phyloP scores from a whole-genome alignment of 2,113 vertebrate species.

The Apodemus speciosus region DNA sequence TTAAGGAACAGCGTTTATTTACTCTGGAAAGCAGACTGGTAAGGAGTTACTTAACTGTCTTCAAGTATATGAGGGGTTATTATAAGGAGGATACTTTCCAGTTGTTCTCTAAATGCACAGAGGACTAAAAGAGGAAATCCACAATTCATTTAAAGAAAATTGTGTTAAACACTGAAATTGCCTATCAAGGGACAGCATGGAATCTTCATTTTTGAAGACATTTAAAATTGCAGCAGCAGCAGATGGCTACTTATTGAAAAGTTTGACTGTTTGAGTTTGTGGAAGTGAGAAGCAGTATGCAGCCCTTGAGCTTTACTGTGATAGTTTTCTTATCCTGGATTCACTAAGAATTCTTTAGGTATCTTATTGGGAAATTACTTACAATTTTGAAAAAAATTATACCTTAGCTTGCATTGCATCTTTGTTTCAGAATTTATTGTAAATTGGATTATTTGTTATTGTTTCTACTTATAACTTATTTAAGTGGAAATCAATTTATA shows the following conservation, averaged over 20 bases:
- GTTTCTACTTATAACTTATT: slow-evolving; percentile 17
- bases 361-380: slow-evolving; percentile 17
- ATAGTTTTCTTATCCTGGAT: neutral
- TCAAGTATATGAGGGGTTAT: slow-evolving; percentile 58
- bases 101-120: slow-evolving; percentile 65
- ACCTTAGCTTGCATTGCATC: neutral
- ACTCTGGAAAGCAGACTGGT: slow-evolving; percentile 66
- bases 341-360: neutral
- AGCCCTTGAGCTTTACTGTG: neutral
- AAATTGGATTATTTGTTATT: slow-evolving; percentile 11
- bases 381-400: slow-evolving; percentile 26
- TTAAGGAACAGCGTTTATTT: slow-evolving; percentile 75
- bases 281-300: slow-evolving; percentile 13
- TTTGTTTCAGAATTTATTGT: slow-evolving; percentile 40
- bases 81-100: slow-evolving; percentile 47
- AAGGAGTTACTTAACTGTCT: slow-evolving; percentile 67
- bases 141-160: slow-evolving; percentile 73
- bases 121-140: slow-evolving; percentile 69
- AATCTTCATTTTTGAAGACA: slow-evolving; percentile 62
- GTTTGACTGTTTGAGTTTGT: slow-evolving; percentile 55
- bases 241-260: slow-evolving; percentile 69
- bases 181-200: slow-evolving; percentile 61
- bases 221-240: slow-evolving; percentile 54
- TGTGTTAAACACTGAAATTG: slow-evolving; percentile 70
- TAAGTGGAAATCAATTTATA: slow-evolving; percentile 21